Evolutionary conservation across 2,113 vertebrate genomes (phyloP).

Genomic region (Podarcis raffonei): DNA sequence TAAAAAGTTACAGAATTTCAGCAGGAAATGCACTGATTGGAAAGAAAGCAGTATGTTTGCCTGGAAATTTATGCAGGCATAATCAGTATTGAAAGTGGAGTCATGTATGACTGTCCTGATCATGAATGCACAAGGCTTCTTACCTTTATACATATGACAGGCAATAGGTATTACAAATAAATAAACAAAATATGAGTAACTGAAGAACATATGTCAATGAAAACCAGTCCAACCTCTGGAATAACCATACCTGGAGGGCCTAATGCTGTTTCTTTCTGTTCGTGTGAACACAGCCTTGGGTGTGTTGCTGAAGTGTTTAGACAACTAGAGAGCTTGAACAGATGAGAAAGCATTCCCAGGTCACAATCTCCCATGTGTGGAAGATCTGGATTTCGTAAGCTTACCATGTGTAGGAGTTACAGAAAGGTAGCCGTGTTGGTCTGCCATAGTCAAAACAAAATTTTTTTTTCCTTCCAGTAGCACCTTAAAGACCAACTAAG

Average conservation of each 20-base stretch:
- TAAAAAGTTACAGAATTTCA: no score
- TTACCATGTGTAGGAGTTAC: neutral
- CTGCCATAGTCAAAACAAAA: no score
- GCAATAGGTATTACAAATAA: neutral
- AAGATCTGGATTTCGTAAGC: neutral
- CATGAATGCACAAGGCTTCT: neutral
- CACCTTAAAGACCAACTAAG: no score
- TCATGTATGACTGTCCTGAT: no score
- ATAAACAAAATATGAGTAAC: neutral
- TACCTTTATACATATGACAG: neutral
- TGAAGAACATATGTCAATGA: neutral
- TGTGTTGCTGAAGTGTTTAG: slow-evolving; percentile 2
- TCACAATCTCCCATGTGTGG: neutral
- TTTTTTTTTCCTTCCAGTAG: no score
- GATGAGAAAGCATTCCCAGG: neutral
- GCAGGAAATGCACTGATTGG: no score
- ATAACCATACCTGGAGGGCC: neutral
- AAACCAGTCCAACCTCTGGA: neutral
- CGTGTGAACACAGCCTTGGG: slow-evolving; percentile 28
- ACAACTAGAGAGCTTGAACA: neutral
- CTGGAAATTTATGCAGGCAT: no score
- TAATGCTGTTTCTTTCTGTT: neutral
- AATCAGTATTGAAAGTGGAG: no score
- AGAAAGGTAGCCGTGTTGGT: no score
- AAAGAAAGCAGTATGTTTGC: no score